Base-by-base conservation (phyloP, 1,140 invertebrate genomes). In the Lucilia cuprina region DNA sequence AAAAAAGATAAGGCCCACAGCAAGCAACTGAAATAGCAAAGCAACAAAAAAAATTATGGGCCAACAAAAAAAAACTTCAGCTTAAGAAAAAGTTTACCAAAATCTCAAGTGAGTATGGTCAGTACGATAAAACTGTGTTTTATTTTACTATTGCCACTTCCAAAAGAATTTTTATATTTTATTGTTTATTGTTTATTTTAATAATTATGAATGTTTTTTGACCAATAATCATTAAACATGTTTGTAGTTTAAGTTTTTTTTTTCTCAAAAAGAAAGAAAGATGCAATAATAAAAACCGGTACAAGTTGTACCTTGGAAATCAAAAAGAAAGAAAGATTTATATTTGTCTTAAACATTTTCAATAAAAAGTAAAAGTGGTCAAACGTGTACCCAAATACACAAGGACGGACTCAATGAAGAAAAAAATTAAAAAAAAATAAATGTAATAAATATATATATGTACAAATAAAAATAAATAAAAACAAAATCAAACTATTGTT, bases 331-430 rank as follows among this genome's bases (percentile, higher is more conserved):
- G 55, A 17, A 60, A 60, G 55, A 60, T 41, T 41, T 41, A 3
- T 30, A 8, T 41, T 41, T 41, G 41, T 41, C 41, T 60, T 70
- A 8, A 19, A 25, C 65, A 78, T 78, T 19, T 78, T 78, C 75
- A 47, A 41, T 47, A 19, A 80, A 80, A 80, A 80, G 77, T 50
- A 80, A 80, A 80, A 80, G 77, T 80, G 19, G 77, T 80, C 77
- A 80, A 80, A 50, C 77, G 50, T 47, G 41, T 70, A n/a, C 2
- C n/a, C 0, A 17, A 65, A 65, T 19, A 10, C n/a, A 21, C 65
- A 19, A 21, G 55, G 55, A 60, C 55, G 14, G n/a, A 60, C 5
- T n/a, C 25, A 30, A 30, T 30, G 41, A 41, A 60, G 14, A 60
- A 60, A n/a, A 60, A 60, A 60, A 60, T 30, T 30, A 17, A 60